phyloP scores from a whole-genome alignment of 2,888 invertebrate genomes.

The Acrobasis consociella region DNA sequence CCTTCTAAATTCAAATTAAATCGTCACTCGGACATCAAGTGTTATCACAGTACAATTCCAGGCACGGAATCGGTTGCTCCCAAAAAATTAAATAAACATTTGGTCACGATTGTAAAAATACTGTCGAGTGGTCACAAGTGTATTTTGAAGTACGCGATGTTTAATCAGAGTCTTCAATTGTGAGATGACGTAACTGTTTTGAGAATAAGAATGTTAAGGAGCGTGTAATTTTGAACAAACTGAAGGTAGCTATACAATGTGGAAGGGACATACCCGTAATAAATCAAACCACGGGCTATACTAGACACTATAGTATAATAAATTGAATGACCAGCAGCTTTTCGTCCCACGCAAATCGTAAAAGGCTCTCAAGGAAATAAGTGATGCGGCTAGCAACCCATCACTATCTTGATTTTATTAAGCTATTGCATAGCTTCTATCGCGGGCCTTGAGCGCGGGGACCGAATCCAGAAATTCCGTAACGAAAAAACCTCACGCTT shows the following conservation, averaged over 20 bases:
- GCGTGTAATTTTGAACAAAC: conserved; percentile 5
- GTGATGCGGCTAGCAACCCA: no score
- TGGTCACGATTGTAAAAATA: conserved; percentile 42
- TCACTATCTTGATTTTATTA: no score
- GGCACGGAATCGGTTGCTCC: conserved; percentile 51
- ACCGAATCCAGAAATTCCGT: no score
- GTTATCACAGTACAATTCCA: conserved; percentile 46
- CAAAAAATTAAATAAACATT: conserved; percentile 53
- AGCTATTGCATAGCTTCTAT: no score
- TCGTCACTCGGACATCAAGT: conserved; percentile 38
- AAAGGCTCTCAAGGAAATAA: no score
- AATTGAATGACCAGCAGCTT: no score
- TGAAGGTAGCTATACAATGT: not conserved
- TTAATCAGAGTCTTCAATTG: conserved; percentile 25
- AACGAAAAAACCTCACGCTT: no score
- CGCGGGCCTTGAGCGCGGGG: no score
- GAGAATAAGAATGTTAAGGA: conserved; percentile 5
- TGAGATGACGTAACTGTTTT: conserved; percentile 27
- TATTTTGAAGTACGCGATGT: conserved; percentile 27
- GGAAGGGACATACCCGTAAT: no score
- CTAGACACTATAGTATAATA: no score
- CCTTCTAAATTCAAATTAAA: conserved; percentile 9
- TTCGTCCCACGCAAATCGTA: no score
- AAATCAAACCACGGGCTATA: no score
- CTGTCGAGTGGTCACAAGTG: conserved; percentile 28